phyloP scores from a whole-genome alignment of 2,113 vertebrate genomes.

The Periophthalmodon schlosseri region DNA sequence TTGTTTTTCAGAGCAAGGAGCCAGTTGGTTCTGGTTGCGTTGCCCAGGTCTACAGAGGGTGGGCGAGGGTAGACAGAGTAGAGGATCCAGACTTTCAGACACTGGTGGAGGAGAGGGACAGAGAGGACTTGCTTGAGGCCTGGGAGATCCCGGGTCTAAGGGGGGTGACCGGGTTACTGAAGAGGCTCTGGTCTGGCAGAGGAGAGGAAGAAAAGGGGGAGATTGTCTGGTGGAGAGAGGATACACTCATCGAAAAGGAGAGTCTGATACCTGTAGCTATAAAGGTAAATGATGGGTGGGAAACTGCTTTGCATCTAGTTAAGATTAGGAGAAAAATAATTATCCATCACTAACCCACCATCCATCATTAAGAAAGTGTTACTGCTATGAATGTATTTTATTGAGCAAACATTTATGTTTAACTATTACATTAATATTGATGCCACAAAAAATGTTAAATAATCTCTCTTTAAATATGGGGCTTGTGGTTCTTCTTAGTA shows the following conservation, averaged over 20 bases:
- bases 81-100: conserved; percentile 63
- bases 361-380: neutral
- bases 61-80: conserved; percentile 75
- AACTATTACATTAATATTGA: no score
- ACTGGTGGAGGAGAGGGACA: conserved; percentile 53
- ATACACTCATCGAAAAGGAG: conserved; percentile 39
- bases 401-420: no score
- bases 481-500: neutral
- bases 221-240: conserved; percentile 13
- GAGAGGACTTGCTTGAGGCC: conserved; percentile 72
- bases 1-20: conserved; percentile 83
- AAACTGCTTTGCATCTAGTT: neutral
- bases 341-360: neutral
- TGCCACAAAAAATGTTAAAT: no score
- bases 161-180: conserved; percentile 60
- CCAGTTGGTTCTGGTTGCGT: conserved; percentile 92
- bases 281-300: conserved; percentile 81
- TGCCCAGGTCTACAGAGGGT: conserved; percentile 92
- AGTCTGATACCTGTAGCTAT: conserved; percentile 87
- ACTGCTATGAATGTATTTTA: no score
- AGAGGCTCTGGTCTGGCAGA: conserved; percentile 55
- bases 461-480: no score
- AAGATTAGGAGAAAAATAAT: neutral
- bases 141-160: conserved; percentile 80
- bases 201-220: conserved; percentile 37